Base-by-base conservation (phyloP, 2,888 invertebrate genomes). In the Rotaria sp. region DNA sequence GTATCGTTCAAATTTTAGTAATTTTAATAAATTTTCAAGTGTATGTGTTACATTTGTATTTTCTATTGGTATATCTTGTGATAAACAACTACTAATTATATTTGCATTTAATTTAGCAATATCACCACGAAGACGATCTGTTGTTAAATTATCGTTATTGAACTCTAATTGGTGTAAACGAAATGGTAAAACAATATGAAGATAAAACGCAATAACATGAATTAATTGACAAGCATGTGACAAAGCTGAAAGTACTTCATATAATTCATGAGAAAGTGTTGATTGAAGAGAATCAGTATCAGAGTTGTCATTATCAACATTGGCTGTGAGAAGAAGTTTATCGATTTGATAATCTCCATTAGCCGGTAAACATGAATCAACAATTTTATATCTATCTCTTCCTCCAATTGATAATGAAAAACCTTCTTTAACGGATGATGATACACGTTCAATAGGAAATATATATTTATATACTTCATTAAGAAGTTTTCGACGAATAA, bases 361-460 rank as follows among this genome's bases (percentile, higher is more conserved):
- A 8, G 94, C 94, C 87, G 95, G 95, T 88, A 95, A 91, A 89
- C 94, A 94, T 0, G 96, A 95, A n/a, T 94, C 94, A 59, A 95
- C 94, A 88, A 96, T 94, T 84, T 93, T 93, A 91, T 94, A 94
- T 88, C 94, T 94, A 88, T 93, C 91, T 90, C 95, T 94, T 87
- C 93, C 93, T 84, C 93, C 93, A 88, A 93, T 93, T 89, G n/a
- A n/a, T n/a, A n/a, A n/a, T n/a, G n/a, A n/a, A n/a, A n/a, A n/a
- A n/a, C n/a, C n/a, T n/a, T n/a, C n/a, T n/a, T n/a, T n/a, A n/a
- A n/a, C 85, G 89, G 89, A 88, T 88, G 84, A 87, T 87, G 38
- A 88, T 8, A 89, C 88, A 86, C 89, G 88, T 67, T 88, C 86
- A 3, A 89, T 88, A 13, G 89, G 88, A 87, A 89, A 89, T 74